phyloP scores from a whole-genome alignment of 2,113 vertebrate species.

The Sturnira hondurensis region DNA sequence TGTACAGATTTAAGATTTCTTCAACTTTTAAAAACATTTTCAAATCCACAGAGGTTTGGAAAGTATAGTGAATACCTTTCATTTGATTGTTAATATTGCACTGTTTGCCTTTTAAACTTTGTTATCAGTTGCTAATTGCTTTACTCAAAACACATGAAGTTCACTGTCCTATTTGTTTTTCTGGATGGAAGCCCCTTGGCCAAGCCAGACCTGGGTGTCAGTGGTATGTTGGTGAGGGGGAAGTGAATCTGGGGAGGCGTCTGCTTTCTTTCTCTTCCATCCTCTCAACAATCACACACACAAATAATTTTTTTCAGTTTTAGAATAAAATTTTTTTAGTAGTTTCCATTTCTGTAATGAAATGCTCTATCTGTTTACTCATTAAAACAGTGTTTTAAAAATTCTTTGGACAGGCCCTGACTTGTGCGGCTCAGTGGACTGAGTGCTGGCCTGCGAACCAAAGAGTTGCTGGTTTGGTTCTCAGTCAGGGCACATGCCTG shows the following conservation, averaged over 20 bases:
- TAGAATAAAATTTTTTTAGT: not conserved
- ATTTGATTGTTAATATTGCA: not conserved
- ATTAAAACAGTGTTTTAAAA: not conserved
- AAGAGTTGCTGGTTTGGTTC: too few relatives aligned
- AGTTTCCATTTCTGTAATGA: not conserved
- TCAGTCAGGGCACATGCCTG: too few relatives aligned
- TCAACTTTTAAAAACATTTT: not conserved
- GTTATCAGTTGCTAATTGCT: constrained; percentile 36
- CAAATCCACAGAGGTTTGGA: not conserved
- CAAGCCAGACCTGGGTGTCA: constrained; percentile 39
- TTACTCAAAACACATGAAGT: constrained; percentile 24
- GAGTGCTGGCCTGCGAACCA: too few relatives aligned
- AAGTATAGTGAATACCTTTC: not conserved
- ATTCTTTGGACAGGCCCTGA: not conserved
- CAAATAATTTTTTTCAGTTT: not conserved
- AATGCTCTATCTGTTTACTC: not conserved
- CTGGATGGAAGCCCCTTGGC: constrained; percentile 37
- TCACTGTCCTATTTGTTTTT: constrained; percentile 48
- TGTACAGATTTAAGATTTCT: not conserved
- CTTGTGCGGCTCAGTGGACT: too few relatives aligned
- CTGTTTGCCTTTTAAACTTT: not conserved
- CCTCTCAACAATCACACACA: not conserved
- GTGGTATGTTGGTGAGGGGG: constrained; percentile 40
- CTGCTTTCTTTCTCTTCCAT: not conserved
- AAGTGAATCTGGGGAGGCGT: constrained; percentile 56